Percentiles rank a stretch among this genome's conserved stretches.
phyloP scores from a whole-genome alignment of 2,888 invertebrate species.

The Blomia tropicalis region DNA sequence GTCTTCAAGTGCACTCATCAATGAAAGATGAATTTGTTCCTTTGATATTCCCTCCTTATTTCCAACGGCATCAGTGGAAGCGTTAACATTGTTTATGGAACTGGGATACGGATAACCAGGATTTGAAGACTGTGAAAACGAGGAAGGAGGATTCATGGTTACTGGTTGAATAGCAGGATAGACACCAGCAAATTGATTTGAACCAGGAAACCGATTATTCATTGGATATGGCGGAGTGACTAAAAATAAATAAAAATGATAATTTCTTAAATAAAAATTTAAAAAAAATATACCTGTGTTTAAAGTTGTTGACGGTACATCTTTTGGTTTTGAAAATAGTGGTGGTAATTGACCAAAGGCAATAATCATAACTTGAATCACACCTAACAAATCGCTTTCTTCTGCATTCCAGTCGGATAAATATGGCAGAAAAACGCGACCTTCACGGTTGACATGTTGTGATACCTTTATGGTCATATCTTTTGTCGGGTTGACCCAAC shows the following conservation, averaged over 20 bases:
- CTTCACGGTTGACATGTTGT: conserved; percentile 80
- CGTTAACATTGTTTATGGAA: conserved; percentile 21
- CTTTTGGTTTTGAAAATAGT: conserved; percentile 43
- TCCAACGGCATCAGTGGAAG: conserved; percentile 30
- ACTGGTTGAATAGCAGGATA: conserved; percentile 17
- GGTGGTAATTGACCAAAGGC: conserved; percentile 92
- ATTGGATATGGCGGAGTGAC: conserved; percentile 24
- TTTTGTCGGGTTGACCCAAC: conserved; percentile 69
- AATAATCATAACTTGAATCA: conserved; percentile 75
- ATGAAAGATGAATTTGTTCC: conserved; percentile 80
- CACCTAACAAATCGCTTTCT: conserved; percentile 52
- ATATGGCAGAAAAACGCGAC: conserved; percentile 89
- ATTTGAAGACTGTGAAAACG: conserved; percentile 18
- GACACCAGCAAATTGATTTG: conserved; percentile 11
- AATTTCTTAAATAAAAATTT: conserved; percentile 4
- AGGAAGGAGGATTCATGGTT: conserved; percentile 6
- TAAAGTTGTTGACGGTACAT: background rate
- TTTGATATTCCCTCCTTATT: conserved; percentile 68
- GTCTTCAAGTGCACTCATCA: conserved; percentile 87
- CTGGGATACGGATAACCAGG: conserved; percentile 11
- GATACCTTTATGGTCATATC: conserved; percentile 92
- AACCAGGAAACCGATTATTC: background rate
- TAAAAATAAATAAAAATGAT: conserved; percentile 2
- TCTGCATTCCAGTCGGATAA: conserved; percentile 68
- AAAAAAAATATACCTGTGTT: conserved; percentile 12